Base-by-base conservation (phyloP, 2,888 invertebrate species). In the Apotomis betuletana region DNA sequence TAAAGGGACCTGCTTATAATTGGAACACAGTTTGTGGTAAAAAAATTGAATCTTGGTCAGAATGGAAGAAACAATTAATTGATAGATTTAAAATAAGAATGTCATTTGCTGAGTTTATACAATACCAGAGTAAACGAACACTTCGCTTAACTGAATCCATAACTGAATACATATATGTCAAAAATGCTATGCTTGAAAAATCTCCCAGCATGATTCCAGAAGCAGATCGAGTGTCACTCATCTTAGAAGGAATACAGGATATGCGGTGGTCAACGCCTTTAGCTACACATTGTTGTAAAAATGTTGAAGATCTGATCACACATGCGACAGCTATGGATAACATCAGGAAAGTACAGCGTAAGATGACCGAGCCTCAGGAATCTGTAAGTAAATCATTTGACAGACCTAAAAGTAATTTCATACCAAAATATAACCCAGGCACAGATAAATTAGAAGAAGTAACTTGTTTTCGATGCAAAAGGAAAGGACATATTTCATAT, bases 121-220 rank as follows among this genome's bases (percentile, higher is more conserved):
- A 27, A 27, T 27, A 27, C 27, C 27, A 15, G 15, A 15, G 15
- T 15, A 15, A 15, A 15, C 15, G 15, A 15, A 15, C 15, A 15
- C 15, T 15, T 12, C 36, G 61, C 2, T 13, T 10, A 10, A 68
- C 51, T 44, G 44, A 44, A 44, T 6, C 44, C 44, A 44, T 38
- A 38, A 36, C 63, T 52, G 49, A 38, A 13, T 52, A 63, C n/a
- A 60, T 68, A 10, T 68, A 68, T 27, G 55, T 10, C 44, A 67
- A 68, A 54, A 68, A 68, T 68, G 60, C 68, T 27, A 8, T 68
- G 1, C 60, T 68, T 54, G 27, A 12, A 27, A 68, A 55, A 44
- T 54, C 68, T 44, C 54, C 68, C 3, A 41, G 59, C 52, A 46
- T 0, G 1, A 68, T 68, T 52, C 54, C 59, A 68, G 60, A 68